Evolutionary conservation across 2,888 invertebrate species (phyloP), one percentile per base, ranked within the genome.

Genomic region (Oxycera nigricornis): DNA sequence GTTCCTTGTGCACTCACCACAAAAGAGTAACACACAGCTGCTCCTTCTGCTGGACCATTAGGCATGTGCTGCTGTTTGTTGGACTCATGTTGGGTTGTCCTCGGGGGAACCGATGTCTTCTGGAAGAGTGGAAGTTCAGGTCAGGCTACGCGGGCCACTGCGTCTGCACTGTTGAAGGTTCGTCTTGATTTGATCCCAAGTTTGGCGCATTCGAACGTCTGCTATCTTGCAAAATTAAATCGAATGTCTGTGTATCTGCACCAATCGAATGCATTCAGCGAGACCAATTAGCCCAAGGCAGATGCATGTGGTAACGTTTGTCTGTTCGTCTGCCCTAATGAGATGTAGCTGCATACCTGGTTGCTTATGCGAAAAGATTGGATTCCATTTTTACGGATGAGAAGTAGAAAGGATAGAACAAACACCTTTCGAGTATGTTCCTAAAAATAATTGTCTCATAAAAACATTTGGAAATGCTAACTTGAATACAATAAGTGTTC

Each of bases 281-380:
- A 41, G 26, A 17, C 41, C 39, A 67, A 67, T 67, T 67, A 39
- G 67, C 67, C 67, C 9, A 2, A 46, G 26, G 67, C 67, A 67
- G 67, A 67, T 67, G 46, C 26, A 46, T 46, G 14, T 59, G 30
- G 14, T 30, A 26, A 59, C 30, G 46, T 46, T 11, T 46, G 46
- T n/a, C 17, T 46, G 3, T 6, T 55, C 4, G 24, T 20, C 7
- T 35, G 17, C 52, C 24, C 52, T 55, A 55, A 55, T 55, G 52
- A 55, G 52, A 17, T 2, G 3, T 6, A 22, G 52, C 52, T 55
- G 52, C 52, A 2, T 22, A 22, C 22, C 22, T 55, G 52, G 52
- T n/a, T n/a, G n/a, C n/a, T n/a, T n/a, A n/a, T n/a, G n/a, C n/a
- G n/a, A n/a, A n/a, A n/a, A n/a, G n/a, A n/a, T n/a, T n/a, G n/a